Evolutionary conservation across 2,888 invertebrate genomes (phyloP).

Genomic region (Lasioglossum zephyrum): DNA sequence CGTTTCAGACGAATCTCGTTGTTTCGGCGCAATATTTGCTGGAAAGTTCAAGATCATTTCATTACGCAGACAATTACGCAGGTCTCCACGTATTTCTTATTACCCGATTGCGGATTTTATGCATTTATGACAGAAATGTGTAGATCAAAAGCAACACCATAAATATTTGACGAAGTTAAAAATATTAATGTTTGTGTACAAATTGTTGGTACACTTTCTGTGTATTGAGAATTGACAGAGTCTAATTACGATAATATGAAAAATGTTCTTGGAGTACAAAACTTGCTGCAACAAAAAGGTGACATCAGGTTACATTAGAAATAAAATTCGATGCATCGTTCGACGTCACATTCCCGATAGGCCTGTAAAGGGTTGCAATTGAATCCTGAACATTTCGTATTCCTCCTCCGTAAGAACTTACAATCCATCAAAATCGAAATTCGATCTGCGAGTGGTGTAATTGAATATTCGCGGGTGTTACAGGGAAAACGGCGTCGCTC

Average conservation of each 20-base stretch:
- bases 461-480: not conserved
- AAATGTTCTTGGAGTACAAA: not conserved
- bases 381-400: not conserved
- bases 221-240: not conserved
- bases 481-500: not conserved
- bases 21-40: not conserved
- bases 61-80: not conserved
- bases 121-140: not conserved
- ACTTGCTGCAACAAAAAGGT: not conserved
- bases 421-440: not conserved
- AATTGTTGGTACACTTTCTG: not conserved
- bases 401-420: not conserved
- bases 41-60: not conserved
- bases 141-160: not conserved
- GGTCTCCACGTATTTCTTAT: not conserved
- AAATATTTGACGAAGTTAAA: not conserved
- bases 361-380: not conserved
- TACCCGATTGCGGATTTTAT: not conserved
- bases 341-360: not conserved
- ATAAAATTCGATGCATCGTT: not conserved
- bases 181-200: not conserved
- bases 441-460: not conserved
- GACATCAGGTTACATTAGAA: not conserved
- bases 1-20: not conserved
- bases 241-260: not conserved